Conservation (phyloP, 2,888 invertebrate genomes). For the Rhagonycha lutea region DNA sequence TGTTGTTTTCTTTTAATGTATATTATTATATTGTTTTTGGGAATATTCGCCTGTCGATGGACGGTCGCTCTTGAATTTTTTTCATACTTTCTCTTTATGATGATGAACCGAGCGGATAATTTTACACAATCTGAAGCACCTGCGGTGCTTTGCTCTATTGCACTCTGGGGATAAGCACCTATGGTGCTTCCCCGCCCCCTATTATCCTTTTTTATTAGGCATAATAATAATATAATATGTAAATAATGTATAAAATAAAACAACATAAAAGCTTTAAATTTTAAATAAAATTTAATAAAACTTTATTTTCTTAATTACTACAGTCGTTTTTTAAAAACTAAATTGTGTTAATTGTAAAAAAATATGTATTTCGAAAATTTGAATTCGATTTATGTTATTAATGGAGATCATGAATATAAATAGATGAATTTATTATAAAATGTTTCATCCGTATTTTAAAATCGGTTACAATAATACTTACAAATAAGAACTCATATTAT, state of each 20-base stretch:
- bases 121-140: no score
- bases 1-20: no score
- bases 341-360: not conserved
- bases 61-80: no score
- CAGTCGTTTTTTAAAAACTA: not conserved
- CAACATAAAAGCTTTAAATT: not conserved
- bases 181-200: no score
- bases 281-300: not conserved
- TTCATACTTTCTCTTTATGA: no score
- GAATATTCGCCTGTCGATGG: no score
- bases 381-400: constrained; percentile 1
- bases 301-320: not conserved
- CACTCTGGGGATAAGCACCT: no score
- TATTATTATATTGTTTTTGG: no score
- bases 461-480: not conserved
- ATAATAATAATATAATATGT: no score
- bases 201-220: no score
- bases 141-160: no score
- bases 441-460: not conserved
- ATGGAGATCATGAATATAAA: constrained; percentile 4
- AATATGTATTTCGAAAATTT: not conserved
- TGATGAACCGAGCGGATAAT: no score
- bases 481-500: not conserved
- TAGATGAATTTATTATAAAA: not conserved
- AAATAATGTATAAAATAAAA: not conserved